Conservation (phyloP, 2,888 invertebrate genomes). For the Helleia helle region DNA sequence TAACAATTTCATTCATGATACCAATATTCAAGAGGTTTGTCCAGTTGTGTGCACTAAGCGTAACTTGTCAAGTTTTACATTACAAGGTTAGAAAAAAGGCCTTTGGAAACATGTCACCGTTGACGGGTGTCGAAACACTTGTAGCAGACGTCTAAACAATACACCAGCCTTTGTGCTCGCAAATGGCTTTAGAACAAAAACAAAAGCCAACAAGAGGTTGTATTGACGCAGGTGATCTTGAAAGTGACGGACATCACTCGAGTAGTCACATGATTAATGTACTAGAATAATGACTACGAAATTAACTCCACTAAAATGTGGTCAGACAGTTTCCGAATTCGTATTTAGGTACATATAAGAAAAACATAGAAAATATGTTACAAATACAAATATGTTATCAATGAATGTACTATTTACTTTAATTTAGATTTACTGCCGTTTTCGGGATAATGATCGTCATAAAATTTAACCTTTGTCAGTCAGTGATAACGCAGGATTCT, state of each 20-base stretch:
- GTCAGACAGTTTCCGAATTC: no score
- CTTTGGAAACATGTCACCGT: constrained; percentile 49
- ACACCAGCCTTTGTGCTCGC: constrained; percentile 38
- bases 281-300: constrained; percentile 22
- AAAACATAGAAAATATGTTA: no score
- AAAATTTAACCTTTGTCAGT: no score
- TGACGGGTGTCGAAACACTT: constrained; percentile 64
- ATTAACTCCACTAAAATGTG: no score
- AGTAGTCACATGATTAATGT: constrained; percentile 51
- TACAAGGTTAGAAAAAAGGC: constrained; percentile 40
- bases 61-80: constrained; percentile 14
- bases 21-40: no score
- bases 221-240: constrained; percentile 53
- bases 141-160: constrained; percentile 49
- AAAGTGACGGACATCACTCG: constrained; percentile 43
- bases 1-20: no score
- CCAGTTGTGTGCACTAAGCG: constrained; percentile 2
- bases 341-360: no score
- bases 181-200: constrained; percentile 51
- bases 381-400: no score
- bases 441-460: no score
- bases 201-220: constrained; percentile 50
- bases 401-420: no score
- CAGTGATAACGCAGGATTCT: no score
- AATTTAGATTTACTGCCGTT: no score